Base-by-base conservation (phyloP, 2,888 invertebrate species). In the Pilophorus perplexus region DNA sequence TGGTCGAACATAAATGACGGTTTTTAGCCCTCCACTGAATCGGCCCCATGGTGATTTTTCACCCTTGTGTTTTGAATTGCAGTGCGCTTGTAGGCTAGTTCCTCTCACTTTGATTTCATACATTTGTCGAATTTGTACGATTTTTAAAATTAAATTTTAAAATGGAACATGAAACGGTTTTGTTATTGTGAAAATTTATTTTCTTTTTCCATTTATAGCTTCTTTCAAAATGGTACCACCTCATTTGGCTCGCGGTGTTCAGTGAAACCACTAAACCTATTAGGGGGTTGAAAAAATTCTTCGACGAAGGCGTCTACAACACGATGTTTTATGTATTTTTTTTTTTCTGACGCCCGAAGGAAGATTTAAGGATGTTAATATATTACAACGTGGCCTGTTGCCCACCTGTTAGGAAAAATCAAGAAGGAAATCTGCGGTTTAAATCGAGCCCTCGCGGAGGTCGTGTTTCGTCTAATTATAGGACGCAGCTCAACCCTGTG, bases 51-150 rank as follows among this genome's bases (percentile, higher is more conserved):
- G n/a, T n/a, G n/a, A n/a, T n/a, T 55, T 55, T 55, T 55, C 55
- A 55, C 55, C 38, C 38, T 55, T 55, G 55, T 55, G 55, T 46
- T 37, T 62, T 44, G 62, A 25, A 46, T 46, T 62, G 59, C 42
- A 59, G 59, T 59, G 59, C 59, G 62, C 62, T 62, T 62, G 62
- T 62, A 62, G 62, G 62, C 48, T 46, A 62, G 62, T 38, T 55
- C 55, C 38, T 38, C 55, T 55, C 55, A 62, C 62, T 46, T 46
- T 33, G 44, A 46, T 14, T 62, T 46, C 27, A 62, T 20, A 28
- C 12, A 44, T 62, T 25, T 46, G 22, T 28, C 10, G n/a, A n/a
- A 40, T 38, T 55, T 22, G 38, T 38, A 46, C 25, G 25, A 33
- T 38, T 38, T n/a, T n/a, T n/a, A n/a, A n/a, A n/a, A n/a, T n/a